Evolutionary conservation across 2,797 vertebrate species (phyloP).

Genomic region (Enteromius thamalakanensis): DNA sequence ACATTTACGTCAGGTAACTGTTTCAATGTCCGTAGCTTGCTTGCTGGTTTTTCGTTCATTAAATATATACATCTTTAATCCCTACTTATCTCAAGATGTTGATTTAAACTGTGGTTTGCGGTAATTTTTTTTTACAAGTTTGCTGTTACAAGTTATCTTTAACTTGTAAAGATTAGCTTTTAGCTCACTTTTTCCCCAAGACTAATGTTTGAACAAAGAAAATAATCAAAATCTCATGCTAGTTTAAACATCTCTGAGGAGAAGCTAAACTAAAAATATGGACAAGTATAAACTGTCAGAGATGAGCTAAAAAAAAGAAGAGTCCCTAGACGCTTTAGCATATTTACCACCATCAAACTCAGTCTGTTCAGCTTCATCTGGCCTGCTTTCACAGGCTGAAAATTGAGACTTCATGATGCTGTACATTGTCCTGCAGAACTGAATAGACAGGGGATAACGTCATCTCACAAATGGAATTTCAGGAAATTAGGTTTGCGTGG

Average conservation of each 20-base stretch:
- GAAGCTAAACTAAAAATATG: slow-evolving; percentile 2
- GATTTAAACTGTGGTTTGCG: slow-evolving; percentile 41
- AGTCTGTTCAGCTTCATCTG: slow-evolving; percentile 23
- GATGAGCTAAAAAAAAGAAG: slow-evolving; percentile 17
- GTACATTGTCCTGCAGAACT: slow-evolving; percentile 33
- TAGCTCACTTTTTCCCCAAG: background rate
- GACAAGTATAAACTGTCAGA: slow-evolving; percentile 21
- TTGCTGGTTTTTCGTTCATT: background rate
- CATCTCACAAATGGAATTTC: slow-evolving; percentile 16
- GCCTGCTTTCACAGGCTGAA: slow-evolving; percentile 19
- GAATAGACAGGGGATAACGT: slow-evolving; percentile 25
- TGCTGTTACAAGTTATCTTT: background rate
- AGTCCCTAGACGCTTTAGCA: slow-evolving; percentile 19
- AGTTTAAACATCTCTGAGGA: background rate
- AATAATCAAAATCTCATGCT: background rate
- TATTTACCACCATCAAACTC: slow-evolving; percentile 24
- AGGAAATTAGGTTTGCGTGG: slow-evolving; percentile 14
- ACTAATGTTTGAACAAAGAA: slow-evolving; percentile 24
- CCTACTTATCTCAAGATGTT: background rate
- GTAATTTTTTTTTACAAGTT: background rate
- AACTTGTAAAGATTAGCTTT: background rate
- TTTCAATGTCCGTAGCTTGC: background rate
- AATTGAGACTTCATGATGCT: slow-evolving; percentile 27
- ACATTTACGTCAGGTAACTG: background rate
- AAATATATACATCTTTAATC: background rate